A percentile compares a stretch with the other conserved stretches of the same genome.
Conservation (phyloP, 2,797 vertebrate species). For the Lepilemur septentrionalis region DNA sequence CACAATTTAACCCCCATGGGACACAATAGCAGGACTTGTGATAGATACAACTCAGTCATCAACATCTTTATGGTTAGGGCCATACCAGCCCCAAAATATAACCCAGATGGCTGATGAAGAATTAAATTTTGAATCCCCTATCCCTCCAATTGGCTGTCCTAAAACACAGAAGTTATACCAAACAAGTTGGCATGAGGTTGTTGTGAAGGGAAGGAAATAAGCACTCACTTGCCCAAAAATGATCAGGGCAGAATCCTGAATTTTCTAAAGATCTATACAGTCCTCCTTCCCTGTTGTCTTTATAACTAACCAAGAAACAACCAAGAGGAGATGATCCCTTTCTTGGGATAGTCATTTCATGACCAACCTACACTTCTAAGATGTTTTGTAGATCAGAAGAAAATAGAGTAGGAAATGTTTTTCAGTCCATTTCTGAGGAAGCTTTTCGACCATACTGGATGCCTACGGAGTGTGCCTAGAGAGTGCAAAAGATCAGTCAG, state of each 20-base stretch:
- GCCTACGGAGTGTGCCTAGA: background rate
- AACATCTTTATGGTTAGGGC: background rate
- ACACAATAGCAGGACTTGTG: background rate
- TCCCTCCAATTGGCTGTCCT: background rate
- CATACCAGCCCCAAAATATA: background rate
- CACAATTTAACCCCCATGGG: background rate
- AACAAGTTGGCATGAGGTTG: background rate
- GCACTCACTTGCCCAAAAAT: background rate
- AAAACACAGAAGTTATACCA: background rate
- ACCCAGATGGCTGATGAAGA: background rate
- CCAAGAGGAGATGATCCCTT: background rate
- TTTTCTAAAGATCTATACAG: background rate
- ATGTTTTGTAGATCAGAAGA: background rate
- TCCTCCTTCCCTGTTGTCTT: background rate
- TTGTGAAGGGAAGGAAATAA: background rate
- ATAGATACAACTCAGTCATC: background rate
- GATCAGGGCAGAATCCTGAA: background rate
- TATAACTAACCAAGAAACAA: background rate
- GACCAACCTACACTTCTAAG: background rate
- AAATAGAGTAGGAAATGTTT: background rate
- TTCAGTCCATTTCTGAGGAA: background rate
- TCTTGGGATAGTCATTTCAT: background rate
- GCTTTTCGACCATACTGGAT: background rate
- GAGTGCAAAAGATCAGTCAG: background rate
- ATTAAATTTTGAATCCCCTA: background rate